Percentiles rank a stretch among this genome's conserved stretches.
These are phyloP conservation scores for Lycodopsis pacificus DNA, from an alignment of 2,797 vertebrate genomes.

Conservation along the genomic window DNA sequence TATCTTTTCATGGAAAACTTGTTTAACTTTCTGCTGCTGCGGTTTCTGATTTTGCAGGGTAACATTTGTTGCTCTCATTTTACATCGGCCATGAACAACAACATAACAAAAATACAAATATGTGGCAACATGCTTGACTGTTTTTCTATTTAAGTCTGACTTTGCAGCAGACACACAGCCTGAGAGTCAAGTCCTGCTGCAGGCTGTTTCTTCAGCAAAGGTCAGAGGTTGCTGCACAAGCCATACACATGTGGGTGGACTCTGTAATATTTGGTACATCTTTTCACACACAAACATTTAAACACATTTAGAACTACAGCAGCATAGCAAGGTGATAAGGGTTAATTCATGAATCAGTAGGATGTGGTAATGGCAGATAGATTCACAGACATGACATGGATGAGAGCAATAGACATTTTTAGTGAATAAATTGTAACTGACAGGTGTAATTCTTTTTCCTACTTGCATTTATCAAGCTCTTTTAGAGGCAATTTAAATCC, in stretches of 20 bases:
- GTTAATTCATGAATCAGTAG: conserved; percentile 51
- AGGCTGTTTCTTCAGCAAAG: conserved; percentile 47
- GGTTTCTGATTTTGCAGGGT: background rate
- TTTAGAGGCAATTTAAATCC: conserved; percentile 67
- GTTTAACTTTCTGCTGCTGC: background rate
- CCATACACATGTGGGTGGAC: background rate
- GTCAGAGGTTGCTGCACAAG: conserved; percentile 29
- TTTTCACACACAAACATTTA: background rate
- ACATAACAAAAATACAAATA: conserved; percentile 4
- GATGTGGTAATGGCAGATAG: conserved; percentile 49
- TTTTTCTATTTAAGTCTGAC: conserved; percentile 32
- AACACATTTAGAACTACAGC: conserved; percentile 17
- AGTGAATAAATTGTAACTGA: conserved; percentile 70
- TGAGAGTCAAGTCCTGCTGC: conserved; percentile 39
- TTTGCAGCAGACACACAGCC: conserved; percentile 28
- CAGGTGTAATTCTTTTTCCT: conserved; percentile 62
- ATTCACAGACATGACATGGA: conserved; percentile 60
- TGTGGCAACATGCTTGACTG: conserved; percentile 17
- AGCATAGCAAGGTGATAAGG: conserved; percentile 14
- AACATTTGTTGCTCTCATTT: background rate
- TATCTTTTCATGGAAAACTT: background rate
- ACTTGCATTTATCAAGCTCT: conserved; percentile 66
- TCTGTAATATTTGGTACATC: conserved; percentile 6
- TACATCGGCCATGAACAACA: background rate
- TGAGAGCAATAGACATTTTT: conserved; percentile 62